Percentiles rank a stretch among this genome's conserved stretches.
Conservation (phyloP, 2,888 invertebrate species). For the Coenonympha arcania region DNA sequence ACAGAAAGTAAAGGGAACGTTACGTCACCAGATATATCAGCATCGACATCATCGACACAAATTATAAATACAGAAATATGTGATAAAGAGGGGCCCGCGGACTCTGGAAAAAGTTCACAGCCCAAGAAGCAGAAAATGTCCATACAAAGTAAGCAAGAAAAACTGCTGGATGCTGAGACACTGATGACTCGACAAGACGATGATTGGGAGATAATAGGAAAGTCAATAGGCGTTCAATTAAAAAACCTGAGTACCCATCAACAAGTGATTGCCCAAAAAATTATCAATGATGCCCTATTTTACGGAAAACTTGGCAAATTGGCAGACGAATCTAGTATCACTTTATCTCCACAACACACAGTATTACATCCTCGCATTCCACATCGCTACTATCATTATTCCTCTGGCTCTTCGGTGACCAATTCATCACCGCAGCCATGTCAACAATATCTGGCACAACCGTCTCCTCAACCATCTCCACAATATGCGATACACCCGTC, state of each 20-base stretch:
- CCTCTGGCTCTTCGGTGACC: neutral
- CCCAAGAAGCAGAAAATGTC: neutral
- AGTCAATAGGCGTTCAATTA: too few relatives aligned
- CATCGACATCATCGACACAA: neutral
- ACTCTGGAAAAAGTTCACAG: neutral
- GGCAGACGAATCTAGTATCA: too few relatives aligned
- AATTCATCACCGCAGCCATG: neutral
- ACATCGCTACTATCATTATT: neutral
- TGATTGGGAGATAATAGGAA: neutral
- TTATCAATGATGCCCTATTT: too few relatives aligned
- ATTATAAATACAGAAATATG: neutral
- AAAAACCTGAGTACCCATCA: too few relatives aligned
- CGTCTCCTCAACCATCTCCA: neutral
- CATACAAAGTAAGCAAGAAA: neutral
- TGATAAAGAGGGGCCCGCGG: neutral
- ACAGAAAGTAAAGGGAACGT: neutral
- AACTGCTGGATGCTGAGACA: neutral
- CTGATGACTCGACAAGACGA: neutral
- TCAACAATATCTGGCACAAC: neutral
- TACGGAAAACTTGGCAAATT: too few relatives aligned
- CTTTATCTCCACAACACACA: too few relatives aligned
- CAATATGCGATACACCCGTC: neutral
- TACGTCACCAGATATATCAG: neutral
- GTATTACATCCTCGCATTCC: too few relatives aligned
- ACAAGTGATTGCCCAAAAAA: too few relatives aligned